Base-by-base conservation (phyloP, 2,888 invertebrate species). In the Rhimphoctona megacephalus region DNA sequence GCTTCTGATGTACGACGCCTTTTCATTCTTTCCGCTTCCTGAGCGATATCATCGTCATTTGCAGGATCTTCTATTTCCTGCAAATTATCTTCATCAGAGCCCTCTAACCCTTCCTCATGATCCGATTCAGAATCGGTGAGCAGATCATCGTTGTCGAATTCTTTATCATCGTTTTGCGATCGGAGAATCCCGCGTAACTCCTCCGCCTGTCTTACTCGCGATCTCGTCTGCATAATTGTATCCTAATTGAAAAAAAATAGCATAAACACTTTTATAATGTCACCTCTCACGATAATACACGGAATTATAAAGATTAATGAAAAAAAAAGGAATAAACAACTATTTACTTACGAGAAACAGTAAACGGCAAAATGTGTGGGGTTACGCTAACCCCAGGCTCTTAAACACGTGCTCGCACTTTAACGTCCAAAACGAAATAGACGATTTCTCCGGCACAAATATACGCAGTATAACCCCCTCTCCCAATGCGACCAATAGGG, bases 1-100 rank as follows among this genome's bases (percentile, higher is more conserved):
- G 43, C 19, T 43, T 69, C 22, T 39, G 69, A 69, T 69, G 43
- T 69, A 69, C 69, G 69, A 69, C 69, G 69, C 69, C 69, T 69
- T 69, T 69, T 69, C 43, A 43, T 22, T 69, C 43, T 46, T 43
- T 39, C 43, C 25, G 69, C 69, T 22, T 69, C 69, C 33, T 36
- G 36, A 67, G 19, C 66, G n/a, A 54, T 73, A 39, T 33, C 39
- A 22, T 39, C 57, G 73, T 73, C 73, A 73, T 57, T 73, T 6
- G 49, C 36, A 73, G 54, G 6, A 57, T 73, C 14, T 39, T 39
- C 33, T 39, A 36, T 39, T 39, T 57, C 73, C 0, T 39, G 5
- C 17, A 57, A 73, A 57, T 57, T 9, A 57, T 73, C 57, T 57
- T 73, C 73, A 57, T 73, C 73, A 22, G 61, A 64, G 17, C 61